These are phyloP conservation scores for Drosophila niveifrons DNA, from an alignment of 2,888 invertebrate species.

Conservation along the genomic window DNA sequence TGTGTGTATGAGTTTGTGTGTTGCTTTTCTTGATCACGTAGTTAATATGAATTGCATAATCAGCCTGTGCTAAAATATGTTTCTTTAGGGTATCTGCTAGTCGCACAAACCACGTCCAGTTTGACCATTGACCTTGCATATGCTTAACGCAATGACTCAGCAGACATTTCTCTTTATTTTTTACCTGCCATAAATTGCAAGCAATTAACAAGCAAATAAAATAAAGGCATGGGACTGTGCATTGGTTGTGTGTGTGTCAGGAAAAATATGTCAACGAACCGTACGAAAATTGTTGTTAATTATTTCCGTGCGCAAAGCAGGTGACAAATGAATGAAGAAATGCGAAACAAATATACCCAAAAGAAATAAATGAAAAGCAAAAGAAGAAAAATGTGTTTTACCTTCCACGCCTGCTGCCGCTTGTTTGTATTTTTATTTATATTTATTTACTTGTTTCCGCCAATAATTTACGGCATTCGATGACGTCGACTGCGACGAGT, in stretches of 20 bases:
- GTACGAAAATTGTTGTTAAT: constrained; percentile 43
- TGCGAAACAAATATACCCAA: constrained; percentile 3
- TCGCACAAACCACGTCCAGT: neutral
- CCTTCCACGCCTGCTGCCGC: neutral
- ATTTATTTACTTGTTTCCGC: constrained; percentile 33
- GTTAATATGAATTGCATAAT: constrained; percentile 37
- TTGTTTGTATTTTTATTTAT: constrained; percentile 33
- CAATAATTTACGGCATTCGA: constrained; percentile 17
- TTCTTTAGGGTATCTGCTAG: neutral
- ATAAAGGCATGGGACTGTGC: neutral
- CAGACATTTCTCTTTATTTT: constrained; percentile 18
- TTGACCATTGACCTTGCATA: constrained; percentile 31
- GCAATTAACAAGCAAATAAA: constrained; percentile 49
- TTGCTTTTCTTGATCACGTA: constrained; percentile 55
- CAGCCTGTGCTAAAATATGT: neutral
- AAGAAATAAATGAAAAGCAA: constrained; percentile 12
- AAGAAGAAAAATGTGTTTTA: constrained; percentile 12
- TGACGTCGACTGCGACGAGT: constrained; percentile 20
- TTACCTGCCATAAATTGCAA: constrained; percentile 27
- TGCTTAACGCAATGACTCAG: constrained; percentile 7
- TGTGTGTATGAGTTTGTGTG: constrained; percentile 7
- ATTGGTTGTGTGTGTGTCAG: neutral
- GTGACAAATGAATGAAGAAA: constrained; percentile 35
- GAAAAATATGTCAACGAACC: constrained; percentile 51
- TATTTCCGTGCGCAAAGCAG: constrained; percentile 46